These are phyloP conservation scores for Galerucella pusilla DNA, from an alignment of 2,888 invertebrate genomes.

Conservation along the genomic window DNA sequence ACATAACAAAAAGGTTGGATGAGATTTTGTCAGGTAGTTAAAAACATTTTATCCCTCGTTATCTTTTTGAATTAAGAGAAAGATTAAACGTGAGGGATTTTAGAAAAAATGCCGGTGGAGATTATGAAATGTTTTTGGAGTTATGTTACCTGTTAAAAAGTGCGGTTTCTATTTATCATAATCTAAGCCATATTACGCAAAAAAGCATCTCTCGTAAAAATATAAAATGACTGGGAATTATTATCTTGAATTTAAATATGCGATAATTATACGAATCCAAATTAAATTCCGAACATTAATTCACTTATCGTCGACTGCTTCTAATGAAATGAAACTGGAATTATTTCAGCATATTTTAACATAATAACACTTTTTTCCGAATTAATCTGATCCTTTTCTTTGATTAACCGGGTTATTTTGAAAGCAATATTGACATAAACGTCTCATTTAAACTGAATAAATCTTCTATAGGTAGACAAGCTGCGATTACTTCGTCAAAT, in stretches of 20 bases:
- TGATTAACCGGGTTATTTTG: constrained; percentile 15
- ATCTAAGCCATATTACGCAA: no score
- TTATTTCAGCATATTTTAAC: not conserved
- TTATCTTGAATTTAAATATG: not conserved
- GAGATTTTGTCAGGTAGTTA: not conserved
- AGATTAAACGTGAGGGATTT: not conserved
- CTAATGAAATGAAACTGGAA: not conserved
- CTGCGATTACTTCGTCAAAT: constrained; percentile 31
- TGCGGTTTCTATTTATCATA: not conserved
- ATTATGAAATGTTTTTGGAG: not conserved
- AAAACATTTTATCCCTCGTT: not conserved
- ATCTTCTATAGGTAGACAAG: constrained; percentile 20
- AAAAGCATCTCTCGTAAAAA: no score
- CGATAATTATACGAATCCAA: not conserved
- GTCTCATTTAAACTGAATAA: constrained; percentile 25
- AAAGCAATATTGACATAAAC: constrained; percentile 24
- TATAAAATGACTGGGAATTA: no score
- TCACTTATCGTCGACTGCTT: not conserved
- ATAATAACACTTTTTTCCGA: not conserved
- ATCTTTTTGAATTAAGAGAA: not conserved
- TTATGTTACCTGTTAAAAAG: not conserved
- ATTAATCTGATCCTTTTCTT: not conserved
- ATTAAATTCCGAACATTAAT: not conserved
- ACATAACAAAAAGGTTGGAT: not conserved
- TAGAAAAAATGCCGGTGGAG: not conserved